A percentile compares a stretch with the other conserved stretches of the same genome.
These are phyloP conservation scores for Harpalus rubripes DNA, from an alignment of 2,888 invertebrate species.

Conservation along the genomic window DNA sequence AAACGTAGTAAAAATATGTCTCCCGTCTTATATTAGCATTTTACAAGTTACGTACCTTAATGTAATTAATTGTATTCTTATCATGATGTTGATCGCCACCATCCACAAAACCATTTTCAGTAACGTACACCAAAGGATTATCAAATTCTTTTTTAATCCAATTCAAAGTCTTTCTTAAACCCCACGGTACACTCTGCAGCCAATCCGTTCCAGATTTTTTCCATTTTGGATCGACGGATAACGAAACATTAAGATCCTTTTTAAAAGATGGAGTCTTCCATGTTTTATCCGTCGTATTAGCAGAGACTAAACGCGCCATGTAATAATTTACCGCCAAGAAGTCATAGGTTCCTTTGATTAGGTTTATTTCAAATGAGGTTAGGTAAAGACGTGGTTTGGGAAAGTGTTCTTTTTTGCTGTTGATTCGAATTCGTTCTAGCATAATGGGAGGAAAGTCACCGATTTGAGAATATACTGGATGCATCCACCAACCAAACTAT, in stretches of 20 bases:
- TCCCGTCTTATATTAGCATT: too few relatives aligned
- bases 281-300: constrained; percentile 1
- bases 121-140: constrained; percentile 52
- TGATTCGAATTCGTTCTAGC: constrained; percentile 46
- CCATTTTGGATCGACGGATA: constrained; percentile 70
- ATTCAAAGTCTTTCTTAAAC: constrained; percentile 54
- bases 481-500: constrained; percentile 71
- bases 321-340: constrained; percentile 79
- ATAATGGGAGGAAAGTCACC: constrained; percentile 67
- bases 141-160: constrained; percentile 59
- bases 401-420: constrained; percentile 64
- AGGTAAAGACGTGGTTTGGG: constrained; percentile 62
- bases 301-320: constrained; percentile 72
- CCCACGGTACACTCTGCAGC: constrained; percentile 70
- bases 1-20: too few relatives aligned
- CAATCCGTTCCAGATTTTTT: constrained; percentile 69
- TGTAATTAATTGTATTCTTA: constrained; percentile 34
- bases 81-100: constrained; percentile 17
- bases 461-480: constrained; percentile 69
- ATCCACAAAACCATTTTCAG: constrained; percentile 61
- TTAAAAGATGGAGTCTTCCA: constrained; percentile 68
- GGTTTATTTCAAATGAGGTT: constrained; percentile 68
- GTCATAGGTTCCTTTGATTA: constrained; percentile 76
- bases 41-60: neutral
- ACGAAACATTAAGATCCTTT: constrained; percentile 68